Evolutionary conservation across 2,797 vertebrate species (phyloP), one percentile per base, ranked within the genome.

Genomic region (Fundulus diaphanus): DNA sequence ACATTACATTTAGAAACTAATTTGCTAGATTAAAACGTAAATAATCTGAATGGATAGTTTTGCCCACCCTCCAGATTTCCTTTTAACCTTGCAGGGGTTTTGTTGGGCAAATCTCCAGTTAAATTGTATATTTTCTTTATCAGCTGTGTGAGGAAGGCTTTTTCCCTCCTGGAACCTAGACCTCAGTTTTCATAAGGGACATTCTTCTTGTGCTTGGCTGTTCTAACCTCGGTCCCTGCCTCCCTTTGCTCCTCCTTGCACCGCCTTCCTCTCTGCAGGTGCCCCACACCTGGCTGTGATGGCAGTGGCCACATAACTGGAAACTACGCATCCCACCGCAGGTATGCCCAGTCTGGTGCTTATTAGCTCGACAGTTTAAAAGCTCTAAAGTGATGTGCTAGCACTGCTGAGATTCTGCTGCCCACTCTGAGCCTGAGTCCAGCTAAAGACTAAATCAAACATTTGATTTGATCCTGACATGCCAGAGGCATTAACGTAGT

Each of bases 321-420:
- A 91, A 99, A 99, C 95, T 99, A 99, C 91, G 98, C 98, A 87
- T 99, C 98, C 83, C 98, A 99, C 89, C 98, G 98, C 96, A 99
- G 98, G 98, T 99, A 92, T 2, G 68, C 22, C 44, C 56, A 29
- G 12, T 2, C 27, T 63, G 40, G 16, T 18, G 63, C 63, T 37
- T 0, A 35, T 37, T 61, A 9, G 57, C 31, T 8, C 57, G 15
- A 35, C 7, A 51, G 18, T 37, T n/a, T 42, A 5, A 24, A 6
- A 12, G 61, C 35, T 11, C 22, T 52, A 66, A 33, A 54, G 24
- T 79, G 59, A 74, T 78, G 72, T 31, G 54, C 75, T 78, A 74
- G 73, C 74, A 80, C 56, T 70, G 0, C 70, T 72, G 77, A 86
- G 82, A 63, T 57, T 68, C 72, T 29, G 48, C 29, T 29, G 5